Evolutionary conservation across 2,113 vertebrate genomes (phyloP).

Genomic region (Corapipo altera): DNA sequence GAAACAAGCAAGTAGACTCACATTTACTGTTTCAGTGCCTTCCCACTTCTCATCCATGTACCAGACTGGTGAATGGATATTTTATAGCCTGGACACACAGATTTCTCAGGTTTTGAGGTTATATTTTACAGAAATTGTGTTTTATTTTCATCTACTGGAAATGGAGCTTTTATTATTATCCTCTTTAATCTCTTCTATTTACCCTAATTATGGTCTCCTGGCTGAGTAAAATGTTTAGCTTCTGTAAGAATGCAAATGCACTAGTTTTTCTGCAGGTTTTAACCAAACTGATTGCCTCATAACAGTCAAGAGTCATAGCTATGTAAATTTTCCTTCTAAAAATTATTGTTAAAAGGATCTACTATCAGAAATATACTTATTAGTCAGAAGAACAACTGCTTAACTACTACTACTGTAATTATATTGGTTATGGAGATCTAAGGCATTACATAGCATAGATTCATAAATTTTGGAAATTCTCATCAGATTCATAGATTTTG

Average conservation of each 20-base stretch:
- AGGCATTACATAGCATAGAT: background rate
- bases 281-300: background rate
- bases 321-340: background rate
- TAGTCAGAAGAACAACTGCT: background rate
- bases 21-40: background rate
- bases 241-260: background rate
- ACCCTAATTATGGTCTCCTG: background rate
- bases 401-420: background rate
- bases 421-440: background rate
- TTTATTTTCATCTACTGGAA: background rate
- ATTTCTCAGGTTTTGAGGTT: background rate
- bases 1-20: background rate
- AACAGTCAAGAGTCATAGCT: background rate
- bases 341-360: conserved; percentile 8
- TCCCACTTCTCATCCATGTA: background rate
- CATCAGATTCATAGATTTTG: background rate
- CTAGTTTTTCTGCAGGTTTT: background rate
- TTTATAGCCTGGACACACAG: background rate
- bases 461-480: background rate
- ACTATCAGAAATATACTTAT: background rate
- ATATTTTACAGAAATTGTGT: background rate
- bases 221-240: background rate
- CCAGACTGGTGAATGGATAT: background rate
- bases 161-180: background rate
- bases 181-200: background rate